Evolutionary conservation across 2,797 vertebrate genomes (phyloP).

Genomic region (Novumbra hubbsi): DNA sequence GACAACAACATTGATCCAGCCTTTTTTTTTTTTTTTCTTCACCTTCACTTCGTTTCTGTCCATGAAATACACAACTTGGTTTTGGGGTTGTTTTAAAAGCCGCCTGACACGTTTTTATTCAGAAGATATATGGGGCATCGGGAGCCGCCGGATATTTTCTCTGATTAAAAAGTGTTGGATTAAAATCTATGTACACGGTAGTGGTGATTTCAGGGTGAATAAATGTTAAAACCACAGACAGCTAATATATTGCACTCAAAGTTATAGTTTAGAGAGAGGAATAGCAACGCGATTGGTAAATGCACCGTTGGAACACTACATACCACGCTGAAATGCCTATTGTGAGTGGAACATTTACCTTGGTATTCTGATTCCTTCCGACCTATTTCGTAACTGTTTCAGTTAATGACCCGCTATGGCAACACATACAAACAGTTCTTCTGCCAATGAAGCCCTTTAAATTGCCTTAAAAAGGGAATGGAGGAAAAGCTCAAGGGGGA

Average conservation of each 20-base stretch:
- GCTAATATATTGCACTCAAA: neutral
- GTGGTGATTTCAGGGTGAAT: neutral
- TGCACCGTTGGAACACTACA: too few relatives aligned
- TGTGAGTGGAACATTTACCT: too few relatives aligned
- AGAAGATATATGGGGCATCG: neutral
- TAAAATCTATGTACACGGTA: neutral
- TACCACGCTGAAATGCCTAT: too few relatives aligned
- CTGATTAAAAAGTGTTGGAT: slow-evolving; percentile 8
- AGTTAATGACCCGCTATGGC: too few relatives aligned
- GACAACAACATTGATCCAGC: neutral
- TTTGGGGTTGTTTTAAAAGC: slow-evolving; percentile 8
- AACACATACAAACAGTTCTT: too few relatives aligned
- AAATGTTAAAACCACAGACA: neutral
- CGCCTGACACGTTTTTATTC: neutral
- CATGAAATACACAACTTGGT: neutral
- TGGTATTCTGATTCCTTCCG: too few relatives aligned
- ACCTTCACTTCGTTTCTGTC: neutral
- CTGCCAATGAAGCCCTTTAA: too few relatives aligned
- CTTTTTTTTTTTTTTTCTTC: neutral
- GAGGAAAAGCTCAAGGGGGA: slow-evolving; percentile 10
- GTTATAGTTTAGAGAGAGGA: neutral
- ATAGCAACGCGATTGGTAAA: neutral
- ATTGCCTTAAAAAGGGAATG: neutral
- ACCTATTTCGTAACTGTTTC: too few relatives aligned
- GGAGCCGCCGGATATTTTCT: neutral